Evolutionary conservation across 2,888 invertebrate species (phyloP).

Genomic region (Megalurothrips usitatus): DNA sequence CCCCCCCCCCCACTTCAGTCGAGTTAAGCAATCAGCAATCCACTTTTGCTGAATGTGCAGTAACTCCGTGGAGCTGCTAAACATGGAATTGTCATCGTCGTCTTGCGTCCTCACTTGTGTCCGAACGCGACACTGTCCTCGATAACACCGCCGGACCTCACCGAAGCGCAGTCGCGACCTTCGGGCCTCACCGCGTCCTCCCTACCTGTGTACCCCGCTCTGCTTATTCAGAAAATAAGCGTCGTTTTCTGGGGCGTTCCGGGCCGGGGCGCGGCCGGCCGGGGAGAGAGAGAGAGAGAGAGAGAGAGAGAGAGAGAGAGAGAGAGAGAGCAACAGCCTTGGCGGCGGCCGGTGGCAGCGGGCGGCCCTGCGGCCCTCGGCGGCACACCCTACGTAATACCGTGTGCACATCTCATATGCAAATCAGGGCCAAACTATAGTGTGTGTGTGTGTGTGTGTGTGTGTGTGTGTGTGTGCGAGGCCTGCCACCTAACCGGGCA

Average conservation of each 20-base stretch:
- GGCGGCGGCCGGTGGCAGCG: no score
- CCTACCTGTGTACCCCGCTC: no score
- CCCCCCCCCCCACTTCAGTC: not conserved
- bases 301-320: not conserved
- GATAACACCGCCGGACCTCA: no score
- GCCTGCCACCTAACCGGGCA: no score
- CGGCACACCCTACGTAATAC: not conserved
- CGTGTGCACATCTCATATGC: slow-evolving; percentile 6
- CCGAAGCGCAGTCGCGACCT: no score
- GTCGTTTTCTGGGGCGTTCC: not conserved
- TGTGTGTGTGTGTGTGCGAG: not conserved
- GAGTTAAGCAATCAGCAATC: not conserved
- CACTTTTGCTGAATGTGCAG: no score
- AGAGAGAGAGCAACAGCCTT: not conserved
- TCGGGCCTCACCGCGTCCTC: no score
- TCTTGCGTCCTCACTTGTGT: no score
- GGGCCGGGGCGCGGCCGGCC: not conserved
- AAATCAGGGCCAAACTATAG: not conserved
- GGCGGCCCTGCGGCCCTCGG: not conserved
- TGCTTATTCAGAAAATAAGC: not conserved
- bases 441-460: not conserved
- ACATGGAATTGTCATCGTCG: no score
- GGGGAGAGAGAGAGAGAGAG: not conserved
- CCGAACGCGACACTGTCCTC: no score
- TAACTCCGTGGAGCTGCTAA: no score